A percentile compares a stretch with the other conserved stretches of the same genome.
Conservation (phyloP, 1,140 invertebrate species). For the Meloidogyne exigua region DNA sequence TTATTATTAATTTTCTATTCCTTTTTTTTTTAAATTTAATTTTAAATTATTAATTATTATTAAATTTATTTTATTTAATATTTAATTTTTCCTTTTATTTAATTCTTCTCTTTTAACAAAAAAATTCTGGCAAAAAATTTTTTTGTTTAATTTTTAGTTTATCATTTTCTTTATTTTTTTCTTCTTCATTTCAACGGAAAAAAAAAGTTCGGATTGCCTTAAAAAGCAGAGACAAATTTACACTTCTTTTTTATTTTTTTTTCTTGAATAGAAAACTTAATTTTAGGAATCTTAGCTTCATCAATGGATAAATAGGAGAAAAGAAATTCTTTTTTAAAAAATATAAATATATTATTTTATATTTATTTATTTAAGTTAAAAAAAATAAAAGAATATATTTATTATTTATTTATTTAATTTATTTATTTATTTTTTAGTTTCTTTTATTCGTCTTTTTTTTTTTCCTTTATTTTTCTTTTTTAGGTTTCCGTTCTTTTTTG, state of each 20-base stretch:
- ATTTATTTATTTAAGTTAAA: no score
- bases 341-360: no score
- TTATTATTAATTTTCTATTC: no score
- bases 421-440: no score
- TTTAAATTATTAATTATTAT: neutral
- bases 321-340: neutral
- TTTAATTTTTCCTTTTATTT: neutral
- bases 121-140: neutral
- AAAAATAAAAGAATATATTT: no score
- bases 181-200: constrained; percentile 17
- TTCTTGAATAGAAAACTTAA: constrained; percentile 31
- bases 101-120: neutral
- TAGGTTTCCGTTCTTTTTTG: no score
- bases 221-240: neutral
- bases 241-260: neutral
- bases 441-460: no score
- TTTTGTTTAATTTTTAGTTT: neutral
- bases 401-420: no score
- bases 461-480: no score
- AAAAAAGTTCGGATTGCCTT: neutral
- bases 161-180: neutral
- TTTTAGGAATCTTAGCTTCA: constrained; percentile 7
- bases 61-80: neutral
- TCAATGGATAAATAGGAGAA: constrained; percentile 1
- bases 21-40: no score